These are phyloP conservation scores for Sebastes itinus DNA, from an alignment of 2,797 vertebrate species.

Conservation along the genomic window DNA sequence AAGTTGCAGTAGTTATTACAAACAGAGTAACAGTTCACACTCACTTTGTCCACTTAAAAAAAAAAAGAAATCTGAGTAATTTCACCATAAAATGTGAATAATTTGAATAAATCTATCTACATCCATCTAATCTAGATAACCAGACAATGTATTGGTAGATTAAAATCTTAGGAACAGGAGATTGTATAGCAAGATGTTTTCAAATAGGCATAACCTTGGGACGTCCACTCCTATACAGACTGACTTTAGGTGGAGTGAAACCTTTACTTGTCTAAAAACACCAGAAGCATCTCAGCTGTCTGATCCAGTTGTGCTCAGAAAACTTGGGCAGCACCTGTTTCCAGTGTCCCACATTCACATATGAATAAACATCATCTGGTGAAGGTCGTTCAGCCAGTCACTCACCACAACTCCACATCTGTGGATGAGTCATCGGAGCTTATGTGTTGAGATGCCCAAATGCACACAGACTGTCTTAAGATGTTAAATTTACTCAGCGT, in stretches of 20 bases:
- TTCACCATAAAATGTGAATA: no score
- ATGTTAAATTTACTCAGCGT: neutral
- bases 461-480: neutral
- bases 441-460: neutral
- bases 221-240: neutral
- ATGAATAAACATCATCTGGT: neutral
- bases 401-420: neutral
- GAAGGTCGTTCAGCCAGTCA: neutral
- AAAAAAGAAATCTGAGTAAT: no score
- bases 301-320: neutral
- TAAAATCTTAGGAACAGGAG: neutral
- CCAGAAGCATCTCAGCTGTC: neutral
- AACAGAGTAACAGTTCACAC: no score
- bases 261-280: neutral
- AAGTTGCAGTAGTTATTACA: no score
- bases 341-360: neutral
- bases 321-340: neutral
- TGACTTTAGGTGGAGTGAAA: neutral
- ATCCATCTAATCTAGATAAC: no score
- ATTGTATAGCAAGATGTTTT: neutral
- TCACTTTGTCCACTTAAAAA: no score
- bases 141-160: neutral
- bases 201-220: neutral
- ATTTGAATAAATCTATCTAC: no score
- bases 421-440: neutral